These are phyloP conservation scores for Xyrichtys novacula DNA, from an alignment of 2,797 vertebrate genomes.

Conservation along the genomic window DNA sequence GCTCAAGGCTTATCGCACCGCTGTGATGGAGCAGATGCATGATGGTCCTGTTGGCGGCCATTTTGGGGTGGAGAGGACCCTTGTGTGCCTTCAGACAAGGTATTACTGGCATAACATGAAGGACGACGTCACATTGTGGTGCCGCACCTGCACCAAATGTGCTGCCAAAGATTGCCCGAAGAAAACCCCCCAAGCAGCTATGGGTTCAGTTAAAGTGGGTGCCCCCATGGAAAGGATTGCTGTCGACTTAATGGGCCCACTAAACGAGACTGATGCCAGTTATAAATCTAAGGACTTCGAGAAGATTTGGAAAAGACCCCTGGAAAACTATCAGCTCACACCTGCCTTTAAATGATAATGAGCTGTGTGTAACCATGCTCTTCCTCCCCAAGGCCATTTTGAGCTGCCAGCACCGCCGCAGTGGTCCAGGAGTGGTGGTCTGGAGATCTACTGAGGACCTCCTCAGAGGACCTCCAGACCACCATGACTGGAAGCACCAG, in stretches of 20 bases:
- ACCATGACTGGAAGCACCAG: too few species aligned
- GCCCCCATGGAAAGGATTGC: constrained; percentile 35
- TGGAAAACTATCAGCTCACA: too few species aligned
- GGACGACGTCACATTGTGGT: constrained; percentile 31
- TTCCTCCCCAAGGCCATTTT: too few species aligned
- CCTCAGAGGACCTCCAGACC: too few species aligned
- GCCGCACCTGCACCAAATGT: constrained; percentile 29
- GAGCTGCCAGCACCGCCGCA: too few species aligned
- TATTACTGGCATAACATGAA: constrained; percentile 44
- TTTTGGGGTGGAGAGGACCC: constrained; percentile 30
- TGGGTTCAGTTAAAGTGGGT: constrained; percentile 31
- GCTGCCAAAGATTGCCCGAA: neutral
- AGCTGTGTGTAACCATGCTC: too few species aligned
- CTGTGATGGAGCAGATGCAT: constrained; percentile 5
- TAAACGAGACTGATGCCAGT: constrained; percentile 52
- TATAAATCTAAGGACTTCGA: too few species aligned
- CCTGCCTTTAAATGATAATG: too few species aligned
- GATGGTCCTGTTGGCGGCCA: constrained; percentile 43
- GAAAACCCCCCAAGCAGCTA: constrained; percentile 31
- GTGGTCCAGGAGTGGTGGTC: too few species aligned
- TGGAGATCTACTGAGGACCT: too few species aligned
- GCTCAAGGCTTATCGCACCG: neutral
- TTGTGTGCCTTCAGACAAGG: neutral
- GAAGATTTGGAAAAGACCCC: too few species aligned
- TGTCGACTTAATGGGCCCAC: constrained; percentile 27